Conservation (phyloP, 2,888 invertebrate genomes). For the Linyphia triangularis region DNA sequence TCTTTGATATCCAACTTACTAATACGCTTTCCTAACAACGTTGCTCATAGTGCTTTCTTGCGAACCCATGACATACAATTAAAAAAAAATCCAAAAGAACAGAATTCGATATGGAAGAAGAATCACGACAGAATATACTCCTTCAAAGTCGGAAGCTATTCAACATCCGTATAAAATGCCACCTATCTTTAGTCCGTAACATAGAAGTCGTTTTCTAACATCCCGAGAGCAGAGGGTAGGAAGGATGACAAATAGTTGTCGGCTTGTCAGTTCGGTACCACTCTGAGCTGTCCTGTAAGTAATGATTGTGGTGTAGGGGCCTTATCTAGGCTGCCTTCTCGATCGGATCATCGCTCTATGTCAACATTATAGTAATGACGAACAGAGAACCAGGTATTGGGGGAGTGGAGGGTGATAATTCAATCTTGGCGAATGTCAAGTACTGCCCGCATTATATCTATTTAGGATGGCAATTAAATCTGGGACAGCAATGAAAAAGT, state of each 20-base stretch:
- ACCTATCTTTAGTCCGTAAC: slow-evolving; percentile 34
- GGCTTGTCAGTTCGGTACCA: slow-evolving; percentile 65
- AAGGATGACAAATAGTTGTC: slow-evolving; percentile 67
- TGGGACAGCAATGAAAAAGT: too few species aligned
- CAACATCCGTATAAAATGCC: not conserved
- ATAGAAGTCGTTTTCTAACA: slow-evolving; percentile 54
- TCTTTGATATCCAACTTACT: too few species aligned
- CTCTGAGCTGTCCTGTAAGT: slow-evolving; percentile 56
- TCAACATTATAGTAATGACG: slow-evolving; percentile 65
- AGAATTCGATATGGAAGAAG: too few species aligned
- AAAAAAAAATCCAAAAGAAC: too few species aligned
- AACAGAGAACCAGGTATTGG: slow-evolving; percentile 61
- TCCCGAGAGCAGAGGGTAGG: slow-evolving; percentile 51
- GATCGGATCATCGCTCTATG: slow-evolving; percentile 65
- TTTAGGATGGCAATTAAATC: not conserved
- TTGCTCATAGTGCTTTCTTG: too few species aligned
- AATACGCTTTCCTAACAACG: too few species aligned
- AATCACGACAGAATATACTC: too few species aligned
- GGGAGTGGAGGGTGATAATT: slow-evolving; percentile 52
- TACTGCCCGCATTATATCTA: not conserved
- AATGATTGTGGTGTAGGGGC: slow-evolving; percentile 68
- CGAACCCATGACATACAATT: too few species aligned
- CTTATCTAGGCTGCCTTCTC: slow-evolving; percentile 69
- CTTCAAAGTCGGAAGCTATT: not conserved
- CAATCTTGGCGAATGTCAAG: slow-evolving; percentile 42